phyloP scores from a whole-genome alignment of 2,888 invertebrate species.

The Sussaba pulchella region DNA sequence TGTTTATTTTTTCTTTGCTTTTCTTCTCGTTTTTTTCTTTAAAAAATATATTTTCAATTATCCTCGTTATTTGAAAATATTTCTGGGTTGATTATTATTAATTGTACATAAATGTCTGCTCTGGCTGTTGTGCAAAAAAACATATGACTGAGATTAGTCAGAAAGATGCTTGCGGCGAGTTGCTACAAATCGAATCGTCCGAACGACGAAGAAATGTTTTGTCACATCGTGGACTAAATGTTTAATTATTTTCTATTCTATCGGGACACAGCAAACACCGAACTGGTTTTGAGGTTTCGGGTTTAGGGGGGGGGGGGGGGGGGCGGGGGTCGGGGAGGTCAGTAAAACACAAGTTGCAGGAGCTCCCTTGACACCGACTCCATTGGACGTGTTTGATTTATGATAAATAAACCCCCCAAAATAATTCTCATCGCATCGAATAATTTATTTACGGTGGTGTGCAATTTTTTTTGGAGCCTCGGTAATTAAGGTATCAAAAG shows the following conservation, averaged over 20 bases:
- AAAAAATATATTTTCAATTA: slow-evolving; percentile 13
- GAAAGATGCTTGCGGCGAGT: slow-evolving; percentile 16
- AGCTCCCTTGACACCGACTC: slow-evolving; percentile 71
- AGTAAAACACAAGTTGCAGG: slow-evolving; percentile 76
- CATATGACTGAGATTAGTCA: background rate
- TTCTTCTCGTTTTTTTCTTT: slow-evolving; percentile 14
- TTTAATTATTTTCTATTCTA: slow-evolving; percentile 80
- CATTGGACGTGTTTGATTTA: slow-evolving; percentile 50
- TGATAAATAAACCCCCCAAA: slow-evolving; percentile 35
- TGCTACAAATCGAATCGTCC: background rate
- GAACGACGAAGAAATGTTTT: slow-evolving; percentile 73
- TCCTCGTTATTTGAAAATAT: slow-evolving; percentile 21
- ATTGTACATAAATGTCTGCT: slow-evolving; percentile 21
- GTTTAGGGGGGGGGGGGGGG: slow-evolving; percentile 69
- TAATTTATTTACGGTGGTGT: slow-evolving; percentile 12
- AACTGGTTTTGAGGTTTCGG: slow-evolving; percentile 77
- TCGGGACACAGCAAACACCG: slow-evolving; percentile 82
- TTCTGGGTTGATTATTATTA: slow-evolving; percentile 21
- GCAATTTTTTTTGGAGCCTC: background rate
- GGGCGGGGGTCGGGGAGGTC: slow-evolving; percentile 68
- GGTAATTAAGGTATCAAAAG: slow-evolving; percentile 1
- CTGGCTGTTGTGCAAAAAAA: slow-evolving; percentile 5
- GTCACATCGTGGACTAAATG: slow-evolving; percentile 79
- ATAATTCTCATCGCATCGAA: slow-evolving; percentile 34
- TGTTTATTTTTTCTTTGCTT: slow-evolving; percentile 46